Base-by-base conservation (phyloP, 2,113 vertebrate genomes). In the Engraulis encrasicolus region DNA sequence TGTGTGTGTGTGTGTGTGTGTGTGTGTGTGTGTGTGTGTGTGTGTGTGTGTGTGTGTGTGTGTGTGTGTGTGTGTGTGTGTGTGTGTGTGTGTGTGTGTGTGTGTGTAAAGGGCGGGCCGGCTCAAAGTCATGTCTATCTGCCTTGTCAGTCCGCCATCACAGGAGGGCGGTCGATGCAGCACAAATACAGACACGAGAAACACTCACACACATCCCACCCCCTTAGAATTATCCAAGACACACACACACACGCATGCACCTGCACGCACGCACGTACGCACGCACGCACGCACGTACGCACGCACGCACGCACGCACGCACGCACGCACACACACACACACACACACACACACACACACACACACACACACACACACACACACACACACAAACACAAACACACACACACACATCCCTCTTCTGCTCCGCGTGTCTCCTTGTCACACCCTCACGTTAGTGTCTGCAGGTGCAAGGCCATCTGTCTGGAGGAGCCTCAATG, bases 161-260 rank as follows among this genome's bases (percentile, higher is more conserved):
- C 66, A 14, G 66, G 66, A 17, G 66, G 66, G 66, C 31, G 66
- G 66, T 74, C 66, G 66, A 74, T 74, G 66, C 14, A 74, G 34
- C 66, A 74, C 66, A 74, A 74, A 31, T 74, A 74, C 23, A 74
- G 66, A 74, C 66, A 74, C n/a, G n/a, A n/a, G n/a, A n/a, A n/a
- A n/a, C n/a, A n/a, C n/a, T n/a, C n/a, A n/a, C n/a, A n/a, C n/a
- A n/a, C n/a, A n/a, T n/a, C n/a, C n/a, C n/a, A n/a, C n/a, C n/a
- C n/a, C n/a, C n/a, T n/a, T n/a, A n/a, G n/a, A n/a, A n/a, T n/a
- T n/a, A n/a, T n/a, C n/a, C n/a, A n/a, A n/a, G n/a, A n/a, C n/a
- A n/a, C n/a, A n/a, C n/a, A n/a, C n/a, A n/a, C n/a, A n/a, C n/a
- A n/a, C n/a, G n/a, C n/a, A n/a, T n/a, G n/a, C n/a, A n/a, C n/a